Base-by-base conservation (phyloP, 2,113 vertebrate genomes). In the Hemiprocne comata region DNA sequence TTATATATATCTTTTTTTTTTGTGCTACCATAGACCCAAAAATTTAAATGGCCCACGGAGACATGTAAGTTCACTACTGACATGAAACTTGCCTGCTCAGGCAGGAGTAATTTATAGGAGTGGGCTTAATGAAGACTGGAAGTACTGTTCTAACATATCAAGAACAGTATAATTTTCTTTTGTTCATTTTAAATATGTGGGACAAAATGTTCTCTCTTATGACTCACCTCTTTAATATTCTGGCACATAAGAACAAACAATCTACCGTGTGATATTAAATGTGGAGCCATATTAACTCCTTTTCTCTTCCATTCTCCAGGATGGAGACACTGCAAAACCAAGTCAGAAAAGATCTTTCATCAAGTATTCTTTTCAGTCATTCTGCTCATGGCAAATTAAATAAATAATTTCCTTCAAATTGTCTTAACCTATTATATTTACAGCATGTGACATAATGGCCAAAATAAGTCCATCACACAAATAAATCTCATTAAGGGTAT, bases 301-400 rank as follows among this genome's bases (percentile, higher is more conserved):
- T 73, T 92, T 57, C 33, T 95, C 69, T 84, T 85, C 54, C 13
- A 1, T 66, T 79, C 36, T 91, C 54, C 51, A 20, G n/a, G 55
- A 82, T 7, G 8, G 51, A 85, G 69, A 85, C 36, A 38, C 38
- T 74, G 61, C 42, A 57, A 93, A 93, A 77, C 33, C 28, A 93
- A 91, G 13, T 12, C 60, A 65, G 67, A 79, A 89, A 28, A 75
- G 66, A 53, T n/a, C 31, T 85, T 84, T 78, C 40, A 54, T 61
- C 42, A 33, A 38, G 23, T 78, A 62, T 48, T 81, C 38, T 53
- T 88, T 89, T 57, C 25, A 21, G 48, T 87, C 67, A 80, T 86
- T 93, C 74, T 82, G 36, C 70, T 78, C 36, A 54, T 34, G 61
- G 89, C 61, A 94, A 94, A 94, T 91, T 69, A 84, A 86, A 95